Evolutionary conservation across 92 coral and sea anemone species (phyloP), one percentile per base, ranked within the genome.

Genomic region (Porites divaricata): DNA sequence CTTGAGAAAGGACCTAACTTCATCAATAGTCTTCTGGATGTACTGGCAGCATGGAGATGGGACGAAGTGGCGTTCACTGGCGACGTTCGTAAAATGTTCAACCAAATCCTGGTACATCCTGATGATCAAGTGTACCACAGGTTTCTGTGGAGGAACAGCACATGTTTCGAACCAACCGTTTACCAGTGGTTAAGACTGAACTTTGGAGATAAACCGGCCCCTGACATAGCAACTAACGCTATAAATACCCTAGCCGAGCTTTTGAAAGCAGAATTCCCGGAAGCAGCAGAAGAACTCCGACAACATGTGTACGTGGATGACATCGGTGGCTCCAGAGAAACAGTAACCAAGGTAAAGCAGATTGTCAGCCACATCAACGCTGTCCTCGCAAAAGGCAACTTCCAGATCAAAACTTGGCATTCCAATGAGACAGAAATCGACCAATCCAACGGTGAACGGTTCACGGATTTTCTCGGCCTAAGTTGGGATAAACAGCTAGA

Each of bases 181-280:
- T 92, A 92, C 56, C 91, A 92, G 48, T 92, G 93, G 87, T 50
- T 76, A 59, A 64, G 91, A 24, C 76, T 92, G 64, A 81, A 76
- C 78, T 82, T 89, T 64, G 89, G 93, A 13, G 93, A 89, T 64
- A 92, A 80, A 63, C 88, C 90, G 41, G 90, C 93, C 6, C 90
- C 95, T 25, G 90, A 92, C 80, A 92, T 92, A 8, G 90, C 93
- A 14, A 71, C 91, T 6, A 76, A 74, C 45, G 63, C 92, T 35
- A 76, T 91, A 49, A 74, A 75, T 65, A 23, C 73, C 17, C 61
- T 81, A 26, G 93, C 91, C 9, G 77, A 78, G 22, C 41, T 53
- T 5, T 65, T 72, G 1, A 77, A 81, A 82, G 89, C 80, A 28
- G 86, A 82, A 62, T 73, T 78, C 6, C 91, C 91, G 6, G 91